Base-by-base conservation (phyloP, 2,888 invertebrate species). In the Cosmia trapezina region DNA sequence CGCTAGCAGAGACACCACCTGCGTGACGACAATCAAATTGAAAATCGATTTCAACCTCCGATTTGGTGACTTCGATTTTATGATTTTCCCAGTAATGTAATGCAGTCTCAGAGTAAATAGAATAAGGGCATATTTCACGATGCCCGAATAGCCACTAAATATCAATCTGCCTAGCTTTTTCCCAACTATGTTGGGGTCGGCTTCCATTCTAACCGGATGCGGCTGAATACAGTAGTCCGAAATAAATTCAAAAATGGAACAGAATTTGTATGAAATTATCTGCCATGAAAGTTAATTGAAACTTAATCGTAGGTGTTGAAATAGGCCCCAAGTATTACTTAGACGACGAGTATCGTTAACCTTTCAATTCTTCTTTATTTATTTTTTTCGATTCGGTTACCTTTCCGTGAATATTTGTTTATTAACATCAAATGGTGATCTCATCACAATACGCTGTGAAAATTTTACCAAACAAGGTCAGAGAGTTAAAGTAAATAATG, bases 1-100 rank as follows among this genome's bases (percentile, higher is more conserved):
- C 41, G 96, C 95, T 8, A 96, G 89, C 54, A 96, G 90, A 14
- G 95, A 94, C 47, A 95, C 95, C 86, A 95, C 96, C 95, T 98
- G 97, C 61, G 70, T 61, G 53, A 60, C 9, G 67, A 61, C n/a
- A 28, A 33, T 22, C 19, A 41, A 54, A 37, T 65, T 53, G 4
- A 49, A 57, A 43, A 61, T 37, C 17, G 14, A 28, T 56, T 43
- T n/a, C 33, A 54, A 61, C 12, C 12, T 54, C 4, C 19, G 47
- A 33, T 2, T 43, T 9, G 37, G 11, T 61, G 17, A 22, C 17
- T 45, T 45, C 17, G 22, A 61, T 28, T 28, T 62, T 19, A 19
- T 47, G 4, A 45, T 41, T 41, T 51, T 41, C 37, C 11, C 17
- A 64, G 22, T 22, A 17, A 54, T 19, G 7, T 62, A 28, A 62